Evolutionary conservation across 2,888 invertebrate species (phyloP).

Genomic region (Synergus itoensis): DNA sequence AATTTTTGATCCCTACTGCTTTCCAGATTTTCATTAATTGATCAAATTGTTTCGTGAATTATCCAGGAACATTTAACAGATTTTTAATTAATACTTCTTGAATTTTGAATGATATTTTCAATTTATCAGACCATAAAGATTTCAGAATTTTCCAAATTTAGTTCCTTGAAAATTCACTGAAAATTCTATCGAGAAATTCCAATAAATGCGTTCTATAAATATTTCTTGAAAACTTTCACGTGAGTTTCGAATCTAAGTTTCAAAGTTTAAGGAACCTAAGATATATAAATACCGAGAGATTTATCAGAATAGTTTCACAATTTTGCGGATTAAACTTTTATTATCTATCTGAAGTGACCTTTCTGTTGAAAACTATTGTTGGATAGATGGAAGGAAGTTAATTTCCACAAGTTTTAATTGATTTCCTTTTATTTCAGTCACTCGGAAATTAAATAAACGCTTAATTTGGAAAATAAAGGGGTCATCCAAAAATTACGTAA

Average conservation of each 20-base stretch:
- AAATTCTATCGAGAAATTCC: background rate
- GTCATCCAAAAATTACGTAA: no score
- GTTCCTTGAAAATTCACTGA: background rate
- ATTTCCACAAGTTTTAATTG: no score
- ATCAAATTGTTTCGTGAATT: background rate
- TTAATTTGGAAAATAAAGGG: no score
- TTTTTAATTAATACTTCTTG: background rate
- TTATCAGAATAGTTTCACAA: background rate
- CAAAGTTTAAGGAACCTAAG: background rate
- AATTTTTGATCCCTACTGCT: background rate
- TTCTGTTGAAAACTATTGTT: background rate
- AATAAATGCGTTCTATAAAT: conserved; percentile 1
- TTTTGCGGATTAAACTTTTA: background rate
- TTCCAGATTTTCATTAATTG: background rate
- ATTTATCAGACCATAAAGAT: background rate
- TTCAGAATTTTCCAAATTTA: conserved; percentile 6
- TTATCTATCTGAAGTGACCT: background rate
- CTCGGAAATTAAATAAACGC: no score
- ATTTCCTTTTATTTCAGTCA: no score
- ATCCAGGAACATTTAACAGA: no score
- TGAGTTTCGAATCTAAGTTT: background rate
- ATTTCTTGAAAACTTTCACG: background rate
- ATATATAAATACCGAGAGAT: background rate
- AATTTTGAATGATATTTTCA: background rate
- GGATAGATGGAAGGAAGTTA: no score